Conservation (phyloP, 2,113 vertebrate species). For the Rutilus rutilus region DNA sequence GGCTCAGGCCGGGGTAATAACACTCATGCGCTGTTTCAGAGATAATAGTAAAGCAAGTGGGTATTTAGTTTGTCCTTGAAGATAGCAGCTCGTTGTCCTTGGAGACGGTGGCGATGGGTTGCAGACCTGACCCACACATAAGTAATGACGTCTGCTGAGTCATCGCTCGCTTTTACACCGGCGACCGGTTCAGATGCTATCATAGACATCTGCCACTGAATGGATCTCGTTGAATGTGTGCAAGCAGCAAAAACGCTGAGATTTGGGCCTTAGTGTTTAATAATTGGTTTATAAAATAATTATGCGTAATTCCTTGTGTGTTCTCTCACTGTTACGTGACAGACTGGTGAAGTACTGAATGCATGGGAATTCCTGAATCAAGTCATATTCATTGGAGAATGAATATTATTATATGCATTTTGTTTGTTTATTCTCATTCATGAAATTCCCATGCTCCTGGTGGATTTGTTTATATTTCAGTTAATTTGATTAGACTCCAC, state of each 20-base stretch:
- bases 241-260: not conserved
- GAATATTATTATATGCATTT: not conserved
- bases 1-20: conserved; percentile 2
- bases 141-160: not conserved
- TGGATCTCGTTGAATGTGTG: too few relatives aligned
- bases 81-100: not conserved
- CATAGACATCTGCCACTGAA: too few relatives aligned
- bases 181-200: not conserved
- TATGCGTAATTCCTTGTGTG: not conserved
- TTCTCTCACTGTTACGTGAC: not conserved
- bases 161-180: not conserved
- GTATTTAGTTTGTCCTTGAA: conserved; percentile 30
- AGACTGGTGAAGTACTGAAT: not conserved
- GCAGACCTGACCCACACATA: conserved; percentile 4
- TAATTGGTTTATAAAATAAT: not conserved
- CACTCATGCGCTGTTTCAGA: conserved; percentile 8
- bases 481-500: not conserved
- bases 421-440: not conserved
- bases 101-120: not conserved
- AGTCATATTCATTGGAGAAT: not conserved
- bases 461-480: not conserved
- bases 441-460: not conserved
- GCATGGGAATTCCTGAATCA: not conserved
- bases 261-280: not conserved
- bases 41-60: conserved; percentile 17